Base-by-base conservation (phyloP, 2,888 invertebrate genomes). In the Bombylius major region DNA sequence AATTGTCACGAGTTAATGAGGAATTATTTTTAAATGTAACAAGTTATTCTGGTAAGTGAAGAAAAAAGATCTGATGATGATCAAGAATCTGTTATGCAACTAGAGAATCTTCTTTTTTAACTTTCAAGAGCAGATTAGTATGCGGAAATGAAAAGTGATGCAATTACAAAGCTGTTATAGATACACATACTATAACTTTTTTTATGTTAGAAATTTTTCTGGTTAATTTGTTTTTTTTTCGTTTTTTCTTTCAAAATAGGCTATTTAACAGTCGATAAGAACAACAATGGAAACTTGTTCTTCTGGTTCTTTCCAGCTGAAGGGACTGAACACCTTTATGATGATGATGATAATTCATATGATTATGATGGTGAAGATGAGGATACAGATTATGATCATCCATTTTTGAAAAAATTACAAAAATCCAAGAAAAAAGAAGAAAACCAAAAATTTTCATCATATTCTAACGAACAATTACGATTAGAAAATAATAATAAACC, bases 231-330 rank as follows among this genome's bases (percentile, higher is more conserved):
- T 23, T 23, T 23, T 23, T 2, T 23, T 23, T 23, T 3, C 23
- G 1, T 23, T 23, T 23, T 23, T 23, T 23, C 3, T 23, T 3
- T 23, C 23, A 23, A 23, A 23, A 42, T 39, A 7, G 78, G 78
- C 1, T 78, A 73, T 62, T 62, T 79, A n/a, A 90, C 89, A 0
- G 89, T 90, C 31, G 82, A 90, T 66, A 81, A 86, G 67, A 72
- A 77, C 5, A 81, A 77, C 65, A 79, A 84, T 65, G 87, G 88
- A 3, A 88, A 90, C 68, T 70, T 86, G 65, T 91, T 87, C 73
- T 90, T 91, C 73, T 90, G 90, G 90, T 90, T 86, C 66, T 89
- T 90, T 66, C 89, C 89, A 1, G 1, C 71, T 66, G 55, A 69
- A 51, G 66, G 71, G 0, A 58, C 76, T 1, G 73, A 77, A 56